These are phyloP conservation scores for Tupaia tana DNA, from an alignment of 2,113 vertebrate species.

Conservation along the genomic window DNA sequence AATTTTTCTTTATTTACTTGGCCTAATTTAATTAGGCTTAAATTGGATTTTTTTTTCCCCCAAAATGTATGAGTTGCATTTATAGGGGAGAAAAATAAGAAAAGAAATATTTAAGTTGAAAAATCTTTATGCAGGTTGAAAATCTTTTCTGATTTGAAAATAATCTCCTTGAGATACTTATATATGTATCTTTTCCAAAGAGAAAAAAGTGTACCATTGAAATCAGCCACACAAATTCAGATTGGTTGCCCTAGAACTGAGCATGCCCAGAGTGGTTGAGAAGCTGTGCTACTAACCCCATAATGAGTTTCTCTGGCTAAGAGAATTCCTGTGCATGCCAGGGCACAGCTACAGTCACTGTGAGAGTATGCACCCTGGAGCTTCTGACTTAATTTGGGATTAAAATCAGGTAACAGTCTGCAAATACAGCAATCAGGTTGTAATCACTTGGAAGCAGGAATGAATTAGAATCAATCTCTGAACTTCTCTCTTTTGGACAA, in stretches of 20 bases:
- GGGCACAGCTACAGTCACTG: not conserved
- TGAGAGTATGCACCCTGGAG: not conserved
- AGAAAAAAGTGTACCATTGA: not conserved
- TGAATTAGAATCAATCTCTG: not conserved
- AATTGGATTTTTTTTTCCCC: not conserved
- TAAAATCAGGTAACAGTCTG: slow-evolving; percentile 41
- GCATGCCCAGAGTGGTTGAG: not conserved
- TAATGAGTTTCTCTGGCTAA: not conserved
- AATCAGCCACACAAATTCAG: not conserved
- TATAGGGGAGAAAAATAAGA: not conserved
- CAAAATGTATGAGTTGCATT: not conserved
- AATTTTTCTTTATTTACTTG: not conserved
- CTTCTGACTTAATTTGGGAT: slow-evolving; percentile 17
- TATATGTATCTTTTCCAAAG: not conserved
- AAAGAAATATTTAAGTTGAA: not conserved
- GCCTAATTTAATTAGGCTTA: not conserved
- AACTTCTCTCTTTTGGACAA: not conserved
- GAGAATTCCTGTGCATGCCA: not conserved
- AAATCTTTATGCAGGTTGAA: not conserved
- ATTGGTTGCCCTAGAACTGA: not conserved
- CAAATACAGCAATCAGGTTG: slow-evolving; percentile 24
- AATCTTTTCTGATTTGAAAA: slow-evolving; percentile 38
- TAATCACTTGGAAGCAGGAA: slow-evolving; percentile 21
- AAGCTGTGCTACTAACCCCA: not conserved
- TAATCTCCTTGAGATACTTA: not conserved